These are phyloP conservation scores for Pseudachorutes palmiensis DNA, from an alignment of 1,140 invertebrate genomes.

Conservation along the genomic window DNA sequence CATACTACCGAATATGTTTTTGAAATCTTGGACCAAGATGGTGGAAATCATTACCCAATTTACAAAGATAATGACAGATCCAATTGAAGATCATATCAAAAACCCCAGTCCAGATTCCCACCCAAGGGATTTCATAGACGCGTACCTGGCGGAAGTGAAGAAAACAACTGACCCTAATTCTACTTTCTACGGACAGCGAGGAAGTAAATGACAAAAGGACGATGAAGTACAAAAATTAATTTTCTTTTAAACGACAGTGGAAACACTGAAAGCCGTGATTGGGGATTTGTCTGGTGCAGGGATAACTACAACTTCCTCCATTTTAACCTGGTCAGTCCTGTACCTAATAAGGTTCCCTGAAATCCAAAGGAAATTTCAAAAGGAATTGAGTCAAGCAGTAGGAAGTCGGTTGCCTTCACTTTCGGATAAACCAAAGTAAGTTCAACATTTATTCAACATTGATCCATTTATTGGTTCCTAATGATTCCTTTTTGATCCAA, in stretches of 20 bases:
- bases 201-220: too few species aligned
- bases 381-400: slow-evolving; percentile 68
- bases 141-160: slow-evolving; percentile 14
- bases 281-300: slow-evolving; percentile 24
- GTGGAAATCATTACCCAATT: not conserved
- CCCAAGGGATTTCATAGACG: slow-evolving; percentile 18
- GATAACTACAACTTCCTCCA: slow-evolving; percentile 45
- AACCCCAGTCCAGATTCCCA: not conserved
- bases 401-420: slow-evolving; percentile 59
- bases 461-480: too few species aligned
- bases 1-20: not conserved
- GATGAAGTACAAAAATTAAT: too few species aligned
- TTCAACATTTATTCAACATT: slow-evolving; percentile 18
- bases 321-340: slow-evolving; percentile 23
- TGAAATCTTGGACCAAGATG: not conserved
- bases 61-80: not conserved
- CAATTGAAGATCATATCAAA: not conserved
- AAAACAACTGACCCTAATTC: slow-evolving; percentile 21
- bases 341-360: slow-evolving; percentile 40
- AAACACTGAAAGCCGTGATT: not conserved
- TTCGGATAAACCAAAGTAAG: slow-evolving; percentile 52
- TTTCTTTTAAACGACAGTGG: not conserved
- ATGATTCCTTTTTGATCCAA: too few species aligned
- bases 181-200: slow-evolving; percentile 12
- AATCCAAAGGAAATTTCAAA: slow-evolving; percentile 65